Percentiles rank a stretch among this genome's conserved stretches.
These are phyloP conservation scores for Zeus faber DNA, from an alignment of 2,113 vertebrate genomes.

Conservation along the genomic window DNA sequence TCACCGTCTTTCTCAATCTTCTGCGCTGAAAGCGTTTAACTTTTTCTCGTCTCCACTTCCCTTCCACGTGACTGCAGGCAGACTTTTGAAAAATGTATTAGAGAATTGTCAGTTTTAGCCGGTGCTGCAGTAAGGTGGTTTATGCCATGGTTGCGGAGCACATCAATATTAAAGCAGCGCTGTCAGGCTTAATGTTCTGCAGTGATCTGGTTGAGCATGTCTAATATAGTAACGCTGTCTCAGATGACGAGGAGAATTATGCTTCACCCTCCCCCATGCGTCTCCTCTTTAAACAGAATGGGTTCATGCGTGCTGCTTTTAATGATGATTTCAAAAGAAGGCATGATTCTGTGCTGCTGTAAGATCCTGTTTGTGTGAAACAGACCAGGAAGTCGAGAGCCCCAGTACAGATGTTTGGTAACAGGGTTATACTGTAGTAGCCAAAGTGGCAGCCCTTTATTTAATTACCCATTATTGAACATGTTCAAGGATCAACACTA, in stretches of 20 bases:
- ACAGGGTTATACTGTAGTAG: constrained; percentile 27
- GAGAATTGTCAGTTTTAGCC: constrained; percentile 43
- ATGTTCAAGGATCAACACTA: too few species aligned
- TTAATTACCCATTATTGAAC: too few species aligned
- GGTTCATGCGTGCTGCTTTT: constrained; percentile 51
- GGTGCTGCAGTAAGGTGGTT: constrained; percentile 42
- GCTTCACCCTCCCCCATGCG: constrained; percentile 1
- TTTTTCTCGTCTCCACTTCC: constrained; percentile 1
- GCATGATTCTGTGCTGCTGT: constrained; percentile 28
- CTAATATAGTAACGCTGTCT: constrained; percentile 62
- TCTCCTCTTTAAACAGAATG: constrained; percentile 29
- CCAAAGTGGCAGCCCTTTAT: too few species aligned
- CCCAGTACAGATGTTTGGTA: constrained; percentile 35
- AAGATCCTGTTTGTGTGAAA: constrained; percentile 26
- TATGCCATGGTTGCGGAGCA: constrained; percentile 52
- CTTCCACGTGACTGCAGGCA: constrained; percentile 19
- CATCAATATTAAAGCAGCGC: constrained; percentile 68
- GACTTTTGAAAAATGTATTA: constrained; percentile 49
- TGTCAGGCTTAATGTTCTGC: constrained; percentile 69
- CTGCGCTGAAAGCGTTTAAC: constrained; percentile 16
- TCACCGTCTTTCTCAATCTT: constrained; percentile 13
- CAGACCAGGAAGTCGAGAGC: constrained; percentile 3
- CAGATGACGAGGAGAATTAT: constrained; percentile 57
- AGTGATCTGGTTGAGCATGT: constrained; percentile 70
- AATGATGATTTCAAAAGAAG: constrained; percentile 60